A percentile compares a stretch with the other conserved stretches of the same genome.
Conservation (phyloP, 2,888 invertebrate genomes). For the Xestobium rufovillosum region DNA sequence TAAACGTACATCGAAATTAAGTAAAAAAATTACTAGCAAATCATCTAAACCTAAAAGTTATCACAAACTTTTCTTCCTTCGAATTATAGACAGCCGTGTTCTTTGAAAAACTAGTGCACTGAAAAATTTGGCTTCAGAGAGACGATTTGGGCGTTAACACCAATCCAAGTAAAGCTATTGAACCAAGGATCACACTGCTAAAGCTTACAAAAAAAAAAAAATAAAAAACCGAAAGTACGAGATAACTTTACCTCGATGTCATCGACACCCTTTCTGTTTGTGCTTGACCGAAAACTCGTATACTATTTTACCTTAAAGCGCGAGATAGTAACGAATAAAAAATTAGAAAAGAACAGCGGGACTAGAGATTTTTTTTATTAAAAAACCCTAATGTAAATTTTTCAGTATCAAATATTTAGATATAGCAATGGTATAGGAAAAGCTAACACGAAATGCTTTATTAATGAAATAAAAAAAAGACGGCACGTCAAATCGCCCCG, state of each 20-base stretch:
- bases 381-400: conserved; percentile 49
- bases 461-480: no score
- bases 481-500: no score
- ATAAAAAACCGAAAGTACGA: background rate
- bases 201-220: conserved; percentile 9
- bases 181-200: conserved; percentile 4
- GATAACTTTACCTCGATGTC: background rate
- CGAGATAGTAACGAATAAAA: no score
- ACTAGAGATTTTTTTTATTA: conserved; percentile 58
- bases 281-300: no score
- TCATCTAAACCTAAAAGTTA: conserved; percentile 30
- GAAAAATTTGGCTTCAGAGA: background rate
- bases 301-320: no score
- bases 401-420: conserved; percentile 55
- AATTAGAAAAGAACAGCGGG: conserved; percentile 47
- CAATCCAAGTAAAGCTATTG: conserved; percentile 6
- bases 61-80: conserved; percentile 31
- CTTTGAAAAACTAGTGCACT: conserved; percentile 1
- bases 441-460: conserved; percentile 53
- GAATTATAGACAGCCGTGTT: background rate
- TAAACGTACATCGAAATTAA: conserved; percentile 16
- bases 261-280: no score
- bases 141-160: conserved; percentile 5
- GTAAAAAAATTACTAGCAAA: conserved; percentile 30
- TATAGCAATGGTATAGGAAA: conserved; percentile 42